phyloP scores from a whole-genome alignment of 2,113 vertebrate genomes.

The Anoplopoma fimbria region DNA sequence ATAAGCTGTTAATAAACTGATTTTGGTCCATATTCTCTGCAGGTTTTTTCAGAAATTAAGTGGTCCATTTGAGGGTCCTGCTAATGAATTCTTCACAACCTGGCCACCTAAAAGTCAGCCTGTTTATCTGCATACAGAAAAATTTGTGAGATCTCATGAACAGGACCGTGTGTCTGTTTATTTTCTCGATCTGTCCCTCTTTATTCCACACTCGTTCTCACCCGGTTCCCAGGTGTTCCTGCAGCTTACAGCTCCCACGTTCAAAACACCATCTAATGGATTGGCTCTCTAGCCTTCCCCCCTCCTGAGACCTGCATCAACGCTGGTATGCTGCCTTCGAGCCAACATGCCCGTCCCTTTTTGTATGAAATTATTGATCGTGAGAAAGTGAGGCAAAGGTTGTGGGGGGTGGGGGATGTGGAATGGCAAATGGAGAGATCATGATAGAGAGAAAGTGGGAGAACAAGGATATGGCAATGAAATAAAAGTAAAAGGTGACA shows the following conservation, averaged over 20 bases:
- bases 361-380: constrained; percentile 68
- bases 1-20: neutral
- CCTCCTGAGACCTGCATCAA: constrained; percentile 23
- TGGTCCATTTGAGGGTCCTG: neutral
- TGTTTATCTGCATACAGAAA: neutral
- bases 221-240: constrained; percentile 44
- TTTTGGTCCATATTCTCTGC: neutral
- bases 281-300: constrained; percentile 11
- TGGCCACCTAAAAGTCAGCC: neutral
- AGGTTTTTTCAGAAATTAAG: neutral
- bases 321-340: constrained; percentile 13
- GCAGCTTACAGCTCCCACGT: constrained; percentile 42
- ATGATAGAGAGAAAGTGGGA: constrained; percentile 16
- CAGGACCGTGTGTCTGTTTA: neutral
- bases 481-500: constrained; percentile 31
- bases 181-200: neutral
- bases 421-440: constrained; percentile 7
- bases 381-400: constrained; percentile 22
- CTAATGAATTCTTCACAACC: neutral
- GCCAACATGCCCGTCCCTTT: constrained; percentile 31
- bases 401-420: neutral
- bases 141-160: neutral
- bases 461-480: constrained; percentile 12
- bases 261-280: constrained; percentile 65
- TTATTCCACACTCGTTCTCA: constrained; percentile 22